These are phyloP conservation scores for Paralichthys olivaceus DNA, from an alignment of 2,113 vertebrate genomes.

Conservation along the genomic window DNA sequence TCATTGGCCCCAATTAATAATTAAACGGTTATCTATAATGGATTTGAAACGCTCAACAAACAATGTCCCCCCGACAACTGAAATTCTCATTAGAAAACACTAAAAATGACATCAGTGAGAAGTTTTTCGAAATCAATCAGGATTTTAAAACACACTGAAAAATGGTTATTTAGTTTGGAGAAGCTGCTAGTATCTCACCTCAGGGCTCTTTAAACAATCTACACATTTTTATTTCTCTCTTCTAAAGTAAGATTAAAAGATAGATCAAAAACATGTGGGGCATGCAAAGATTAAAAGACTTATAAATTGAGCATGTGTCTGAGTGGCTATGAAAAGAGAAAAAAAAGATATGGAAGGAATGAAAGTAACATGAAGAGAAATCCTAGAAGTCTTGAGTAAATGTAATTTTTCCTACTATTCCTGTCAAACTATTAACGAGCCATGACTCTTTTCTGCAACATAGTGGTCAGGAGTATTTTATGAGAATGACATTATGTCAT, in stretches of 20 bases:
- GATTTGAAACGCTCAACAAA: background rate
- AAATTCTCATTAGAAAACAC: too few relatives aligned
- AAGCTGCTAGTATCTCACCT: too few relatives aligned
- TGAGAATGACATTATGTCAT: conserved; percentile 17
- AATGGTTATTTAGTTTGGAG: too few relatives aligned
- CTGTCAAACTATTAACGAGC: background rate
- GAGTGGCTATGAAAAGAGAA: background rate
- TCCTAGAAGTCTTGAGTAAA: conserved; percentile 31
- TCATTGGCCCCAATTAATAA: too few relatives aligned
- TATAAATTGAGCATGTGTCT: too few relatives aligned
- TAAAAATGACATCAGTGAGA: too few relatives aligned
- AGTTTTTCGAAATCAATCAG: too few relatives aligned
- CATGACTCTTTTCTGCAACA: conserved; percentile 1
- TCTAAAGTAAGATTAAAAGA: background rate
- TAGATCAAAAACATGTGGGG: background rate
- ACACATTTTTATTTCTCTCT: too few relatives aligned
- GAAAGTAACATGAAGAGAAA: background rate
- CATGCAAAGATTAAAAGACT: background rate
- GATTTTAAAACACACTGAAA: too few relatives aligned
- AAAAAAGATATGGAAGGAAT: background rate
- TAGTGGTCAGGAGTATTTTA: conserved; percentile 17
- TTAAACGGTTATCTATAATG: too few relatives aligned
- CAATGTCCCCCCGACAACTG: background rate
- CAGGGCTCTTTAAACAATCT: too few relatives aligned
- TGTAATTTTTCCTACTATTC: conserved; percentile 10